Evolutionary conservation across 2,797 vertebrate genomes (phyloP).

Genomic region (Fundulus diaphanus): DNA sequence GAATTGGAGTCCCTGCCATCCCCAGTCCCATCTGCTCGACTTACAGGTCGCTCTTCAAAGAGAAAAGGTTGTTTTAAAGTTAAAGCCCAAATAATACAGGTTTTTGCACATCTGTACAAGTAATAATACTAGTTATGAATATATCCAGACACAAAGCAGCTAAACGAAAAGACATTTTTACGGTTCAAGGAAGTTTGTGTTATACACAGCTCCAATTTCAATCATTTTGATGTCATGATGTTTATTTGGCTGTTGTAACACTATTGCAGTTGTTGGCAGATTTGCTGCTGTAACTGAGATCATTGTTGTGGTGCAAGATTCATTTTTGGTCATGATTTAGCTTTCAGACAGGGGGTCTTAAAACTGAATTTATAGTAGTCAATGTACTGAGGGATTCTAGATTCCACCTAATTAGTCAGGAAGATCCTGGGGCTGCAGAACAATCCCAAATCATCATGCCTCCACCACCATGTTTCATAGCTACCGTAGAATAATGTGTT

Average conservation of each 20-base stretch:
- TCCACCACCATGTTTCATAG: neutral
- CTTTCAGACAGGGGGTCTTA: neutral
- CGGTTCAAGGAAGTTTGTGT: neutral
- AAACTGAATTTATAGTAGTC: neutral
- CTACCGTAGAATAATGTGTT: neutral
- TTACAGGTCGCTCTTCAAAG: conserved; percentile 84
- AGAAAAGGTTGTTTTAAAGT: conserved; percentile 10
- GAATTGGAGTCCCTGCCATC: conserved; percentile 85
- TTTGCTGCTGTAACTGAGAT: neutral
- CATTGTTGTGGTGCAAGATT: neutral
- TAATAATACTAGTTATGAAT: neutral
- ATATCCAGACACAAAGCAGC: too few relatives aligned
- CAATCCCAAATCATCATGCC: neutral
- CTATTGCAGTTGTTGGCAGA: neutral
- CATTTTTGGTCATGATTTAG: neutral
- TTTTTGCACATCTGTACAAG: too few relatives aligned
- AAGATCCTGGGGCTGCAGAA: neutral
- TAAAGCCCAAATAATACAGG: neutral
- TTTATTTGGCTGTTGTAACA: neutral
- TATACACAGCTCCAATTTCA: neutral
- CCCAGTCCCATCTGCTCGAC: conserved; percentile 80
- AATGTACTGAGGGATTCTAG: neutral
- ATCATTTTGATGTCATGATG: neutral
- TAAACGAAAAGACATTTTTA: neutral
- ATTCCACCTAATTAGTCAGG: neutral